Evolutionary conservation across 2,113 vertebrate species (phyloP), one percentile per base, ranked within the genome.

Genomic region (Phylloscopus whistleri): DNA sequence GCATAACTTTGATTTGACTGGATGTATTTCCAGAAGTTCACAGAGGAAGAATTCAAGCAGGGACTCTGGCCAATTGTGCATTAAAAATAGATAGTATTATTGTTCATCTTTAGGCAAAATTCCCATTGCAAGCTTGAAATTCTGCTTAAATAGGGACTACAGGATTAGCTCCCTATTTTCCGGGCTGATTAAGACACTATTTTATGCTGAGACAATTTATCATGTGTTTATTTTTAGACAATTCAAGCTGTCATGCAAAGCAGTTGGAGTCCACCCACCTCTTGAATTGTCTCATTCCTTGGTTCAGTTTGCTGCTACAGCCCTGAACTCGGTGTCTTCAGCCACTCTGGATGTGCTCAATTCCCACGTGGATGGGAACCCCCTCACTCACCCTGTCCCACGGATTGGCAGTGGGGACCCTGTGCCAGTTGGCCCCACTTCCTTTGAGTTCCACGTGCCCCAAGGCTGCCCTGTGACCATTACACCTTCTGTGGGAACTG

Each of bases 211-310:
- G 87, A 95, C 91, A 95, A 82, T 97, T 96, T 96, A 84, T 92
- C 86, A 55, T 96, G 48, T 86, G 77, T 93, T 91, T 95, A 93
- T 92, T 94, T 95, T 84, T 96, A 99, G 99, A 97, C 98, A 98
- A 90, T 99, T 99, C 97, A 97, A 90, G 91, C 87, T 99, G 89
- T 97, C 97, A 12, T 99, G 99, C 97, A 98, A 92, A 90, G 99
- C 97, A 1, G 89, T 98, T 81, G 99, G 98, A 4, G 97, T 99
- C 75, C 98, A 97, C 79, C 99, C 99, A 16, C 98, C 98, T 16
- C 94, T 99, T 95, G 97, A 98, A 95, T 98, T 99, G 77, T 99
- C 99, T 76, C 98, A 98, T 97, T 98, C 97, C 89, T 97, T 98
- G 90, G 97, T 99, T 91, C 98, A 96, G 96, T 99, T 99, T 87